Evolutionary conservation across 2,888 invertebrate genomes (phyloP).

Genomic region (Tigriopus californicus): DNA sequence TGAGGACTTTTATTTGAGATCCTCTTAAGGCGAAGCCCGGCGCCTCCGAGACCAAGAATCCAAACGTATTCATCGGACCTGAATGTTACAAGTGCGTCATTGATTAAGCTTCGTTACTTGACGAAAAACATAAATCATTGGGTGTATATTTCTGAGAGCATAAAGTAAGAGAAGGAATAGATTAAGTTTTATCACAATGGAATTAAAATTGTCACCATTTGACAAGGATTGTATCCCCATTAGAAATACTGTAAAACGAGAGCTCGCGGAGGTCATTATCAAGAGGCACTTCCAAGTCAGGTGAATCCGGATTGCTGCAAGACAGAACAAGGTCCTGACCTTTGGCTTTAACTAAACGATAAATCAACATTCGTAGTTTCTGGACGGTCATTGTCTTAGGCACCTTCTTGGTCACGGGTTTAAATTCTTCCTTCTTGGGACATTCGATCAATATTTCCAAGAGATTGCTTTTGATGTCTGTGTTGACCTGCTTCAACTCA

Average conservation of each 20-base stretch:
- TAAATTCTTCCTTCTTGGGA: conserved; percentile 31
- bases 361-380: conserved; percentile 58
- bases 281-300: conserved; percentile 48
- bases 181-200: not conserved
- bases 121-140: not conserved
- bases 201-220: not conserved
- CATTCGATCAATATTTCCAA: conserved; percentile 41
- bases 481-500: conserved; percentile 38
- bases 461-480: conserved; percentile 46
- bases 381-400: conserved; percentile 59
- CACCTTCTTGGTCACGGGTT: conserved; percentile 40
- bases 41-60: not conserved
- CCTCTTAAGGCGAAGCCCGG: not conserved
- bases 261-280: conserved; percentile 66
- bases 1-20: conserved; percentile 46
- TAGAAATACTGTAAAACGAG: conserved; percentile 61
- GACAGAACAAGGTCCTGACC: conserved; percentile 23
- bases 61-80: not conserved
- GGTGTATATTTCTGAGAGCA: not conserved
- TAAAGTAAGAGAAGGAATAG: not conserved
- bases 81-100: not conserved
- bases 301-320: conserved; percentile 28
- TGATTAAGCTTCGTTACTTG: not conserved
- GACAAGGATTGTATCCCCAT: conserved; percentile 57
- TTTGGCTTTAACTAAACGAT: conserved; percentile 45